Evolutionary conservation across 2,888 invertebrate genomes (phyloP).

Genomic region (Cynaeus angustus): DNA sequence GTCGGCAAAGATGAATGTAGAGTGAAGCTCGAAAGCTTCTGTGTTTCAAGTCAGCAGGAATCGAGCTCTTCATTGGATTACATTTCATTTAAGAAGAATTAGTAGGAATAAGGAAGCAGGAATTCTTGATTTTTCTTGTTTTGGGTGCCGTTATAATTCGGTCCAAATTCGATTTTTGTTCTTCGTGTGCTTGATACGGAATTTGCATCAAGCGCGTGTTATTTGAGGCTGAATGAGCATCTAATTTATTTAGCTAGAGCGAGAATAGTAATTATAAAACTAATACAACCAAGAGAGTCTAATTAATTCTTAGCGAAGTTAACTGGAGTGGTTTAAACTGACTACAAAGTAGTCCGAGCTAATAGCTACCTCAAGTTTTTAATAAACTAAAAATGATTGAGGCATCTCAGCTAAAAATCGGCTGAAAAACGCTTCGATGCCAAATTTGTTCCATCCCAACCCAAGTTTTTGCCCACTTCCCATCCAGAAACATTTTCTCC

Average conservation of each 20-base stretch:
- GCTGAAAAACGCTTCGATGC: no score
- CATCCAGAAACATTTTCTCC: no score
- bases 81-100: slow-evolving; percentile 25
- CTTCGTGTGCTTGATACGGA: neutral
- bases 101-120: slow-evolving; percentile 17
- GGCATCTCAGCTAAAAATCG: no score
- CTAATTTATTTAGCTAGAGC: slow-evolving; percentile 19
- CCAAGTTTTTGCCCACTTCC: no score
- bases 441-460: no score
- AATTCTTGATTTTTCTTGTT: neutral
- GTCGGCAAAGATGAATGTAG: slow-evolving; percentile 46
- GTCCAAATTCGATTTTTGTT: slow-evolving; percentile 24
- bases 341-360: no score
- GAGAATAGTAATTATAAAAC: neutral
- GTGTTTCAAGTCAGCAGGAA: slow-evolving; percentile 36
- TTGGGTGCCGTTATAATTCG: neutral
- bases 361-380: no score
- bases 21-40: slow-evolving; percentile 11
- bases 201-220: slow-evolving; percentile 22
- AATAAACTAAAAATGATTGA: no score
- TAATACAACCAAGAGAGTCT: neutral
- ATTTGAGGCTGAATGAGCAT: slow-evolving; percentile 22
- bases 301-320: slow-evolving; percentile 6
- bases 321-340: slow-evolving; percentile 3
- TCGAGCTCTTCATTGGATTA: slow-evolving; percentile 42